Conservation (phyloP, 2,797 vertebrate genomes). For the Bradypodion ventrale region DNA sequence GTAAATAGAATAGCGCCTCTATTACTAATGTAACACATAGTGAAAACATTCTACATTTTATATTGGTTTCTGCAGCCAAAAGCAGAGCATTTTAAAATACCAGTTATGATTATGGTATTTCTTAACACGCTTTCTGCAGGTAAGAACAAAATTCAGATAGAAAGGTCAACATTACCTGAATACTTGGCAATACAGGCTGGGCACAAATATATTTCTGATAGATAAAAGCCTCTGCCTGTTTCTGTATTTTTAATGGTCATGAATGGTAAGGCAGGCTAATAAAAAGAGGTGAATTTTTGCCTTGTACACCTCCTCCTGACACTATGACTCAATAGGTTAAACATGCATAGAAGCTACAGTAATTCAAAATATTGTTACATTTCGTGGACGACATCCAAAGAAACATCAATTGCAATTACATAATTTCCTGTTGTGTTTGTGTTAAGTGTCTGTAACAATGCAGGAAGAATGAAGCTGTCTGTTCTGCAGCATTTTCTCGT, state of each 20-base stretch:
- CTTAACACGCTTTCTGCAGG: not conserved
- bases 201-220: not conserved
- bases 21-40: constrained; percentile 1
- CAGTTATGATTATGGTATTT: not conserved
- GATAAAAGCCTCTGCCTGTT: not conserved
- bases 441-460: accelerated
- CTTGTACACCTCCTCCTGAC: not conserved
- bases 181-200: not conserved
- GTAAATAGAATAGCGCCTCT: not conserved
- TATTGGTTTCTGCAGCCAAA: constrained; percentile 23
- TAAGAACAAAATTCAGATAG: constrained; percentile 1
- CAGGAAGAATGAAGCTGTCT: not conserved
- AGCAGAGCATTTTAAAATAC: not conserved
- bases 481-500: not conserved
- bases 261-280: not conserved
- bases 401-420: not conserved
- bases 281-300: not conserved
- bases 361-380: not conserved
- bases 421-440: constrained; percentile 2
- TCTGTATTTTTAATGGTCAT: not conserved
- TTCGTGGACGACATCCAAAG: not conserved
- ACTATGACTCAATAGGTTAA: not conserved
- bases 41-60: constrained; percentile 11
- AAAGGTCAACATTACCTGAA: not conserved
- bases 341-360: not conserved